A percentile compares a stretch with the other conserved stretches of the same genome.
These are phyloP conservation scores for Tympanuchus pallidicinctus DNA, from an alignment of 2,113 vertebrate species.

Conservation along the genomic window DNA sequence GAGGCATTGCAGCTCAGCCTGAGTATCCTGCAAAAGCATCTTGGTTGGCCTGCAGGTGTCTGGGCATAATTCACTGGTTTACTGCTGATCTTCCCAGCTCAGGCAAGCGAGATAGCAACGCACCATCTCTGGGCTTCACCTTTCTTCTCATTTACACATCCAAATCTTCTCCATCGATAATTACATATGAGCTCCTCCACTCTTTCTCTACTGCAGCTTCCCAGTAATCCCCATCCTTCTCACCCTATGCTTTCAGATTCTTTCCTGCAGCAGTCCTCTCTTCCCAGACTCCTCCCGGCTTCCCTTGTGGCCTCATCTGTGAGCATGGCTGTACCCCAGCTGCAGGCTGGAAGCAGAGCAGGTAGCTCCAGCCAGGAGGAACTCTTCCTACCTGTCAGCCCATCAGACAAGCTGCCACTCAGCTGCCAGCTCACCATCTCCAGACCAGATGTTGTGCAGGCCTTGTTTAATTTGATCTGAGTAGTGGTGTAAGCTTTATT, in stretches of 20 bases:
- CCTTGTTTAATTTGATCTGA: neutral
- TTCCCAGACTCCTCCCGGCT: neutral
- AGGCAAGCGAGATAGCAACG: neutral
- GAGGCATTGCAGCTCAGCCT: accelerated
- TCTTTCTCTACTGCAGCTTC: neutral
- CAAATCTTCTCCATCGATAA: too few relatives aligned
- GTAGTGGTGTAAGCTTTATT: neutral
- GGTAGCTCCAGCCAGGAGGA: neutral
- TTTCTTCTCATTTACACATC: neutral
- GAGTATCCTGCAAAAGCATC: neutral
- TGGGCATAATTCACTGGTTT: neutral
- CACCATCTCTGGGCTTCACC: neutral
- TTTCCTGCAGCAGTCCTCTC: neutral
- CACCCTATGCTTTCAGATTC: accelerated
- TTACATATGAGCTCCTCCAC: too few relatives aligned
- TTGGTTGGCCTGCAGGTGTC: neutral
- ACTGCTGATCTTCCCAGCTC: neutral
- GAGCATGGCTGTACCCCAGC: accelerated
- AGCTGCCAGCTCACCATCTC: conserved; percentile 34
- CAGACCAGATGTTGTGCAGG: conserved; percentile 10
- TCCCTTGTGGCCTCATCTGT: neutral
- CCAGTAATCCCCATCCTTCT: neutral
- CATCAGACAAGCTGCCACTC: neutral
- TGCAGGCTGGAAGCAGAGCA: neutral
- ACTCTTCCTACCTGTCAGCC: neutral